These are phyloP conservation scores for Muntiacus reevesi DNA, from an alignment of 2,113 vertebrate genomes.

Conservation along the genomic window DNA sequence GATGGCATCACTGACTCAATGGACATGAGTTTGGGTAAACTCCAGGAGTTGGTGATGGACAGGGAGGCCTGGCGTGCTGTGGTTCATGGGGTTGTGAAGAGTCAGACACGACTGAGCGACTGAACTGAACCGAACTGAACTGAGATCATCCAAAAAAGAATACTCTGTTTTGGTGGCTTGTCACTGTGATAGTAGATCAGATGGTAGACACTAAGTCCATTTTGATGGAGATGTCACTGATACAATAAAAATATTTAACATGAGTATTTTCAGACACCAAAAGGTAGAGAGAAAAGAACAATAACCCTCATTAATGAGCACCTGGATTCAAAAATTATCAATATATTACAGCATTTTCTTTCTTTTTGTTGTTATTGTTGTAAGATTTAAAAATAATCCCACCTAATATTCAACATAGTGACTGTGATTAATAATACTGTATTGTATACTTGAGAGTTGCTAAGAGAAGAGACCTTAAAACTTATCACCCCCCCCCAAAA, in stretches of 20 bases:
- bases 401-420: not conserved
- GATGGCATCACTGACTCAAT: too few species aligned
- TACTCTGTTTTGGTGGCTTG: not conserved
- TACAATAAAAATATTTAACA: not conserved
- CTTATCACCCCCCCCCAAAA: not conserved
- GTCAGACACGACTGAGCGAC: rapidly evolving
- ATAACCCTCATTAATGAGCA: not conserved
- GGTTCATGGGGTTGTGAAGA: too few species aligned
- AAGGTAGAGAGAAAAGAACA: not conserved
- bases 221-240: not conserved
- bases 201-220: not conserved
- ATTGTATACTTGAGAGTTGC: not conserved
- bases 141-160: not conserved
- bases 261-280: not conserved
- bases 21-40: too few species aligned
- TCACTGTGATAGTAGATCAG: not conserved
- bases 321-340: not conserved
- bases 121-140: too few species aligned
- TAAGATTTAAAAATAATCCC: not conserved
- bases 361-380: not conserved
- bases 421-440: not conserved
- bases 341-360: not conserved
- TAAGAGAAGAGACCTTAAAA: not conserved
- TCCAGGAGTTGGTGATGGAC: too few species aligned
- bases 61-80: too few species aligned